Base-by-base conservation (phyloP, 37 sponge, comb jelly and placozoan genomes). In the Dysidea cf. avara region DNA sequence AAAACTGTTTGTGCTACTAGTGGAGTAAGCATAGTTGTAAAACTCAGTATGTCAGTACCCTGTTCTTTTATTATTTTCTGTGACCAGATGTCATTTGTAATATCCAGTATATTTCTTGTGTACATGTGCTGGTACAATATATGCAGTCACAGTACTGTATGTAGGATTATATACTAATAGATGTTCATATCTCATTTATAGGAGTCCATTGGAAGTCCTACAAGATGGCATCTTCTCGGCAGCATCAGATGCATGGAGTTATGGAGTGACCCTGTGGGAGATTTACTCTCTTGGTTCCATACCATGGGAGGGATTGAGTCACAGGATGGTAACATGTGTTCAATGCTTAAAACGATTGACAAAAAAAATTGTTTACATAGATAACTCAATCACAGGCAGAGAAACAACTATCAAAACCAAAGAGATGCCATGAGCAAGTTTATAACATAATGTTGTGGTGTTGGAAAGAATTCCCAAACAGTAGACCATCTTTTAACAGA, bases 171-270 rank as follows among this genome's bases (percentile, higher is more conserved):
- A n/a, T n/a, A n/a, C n/a, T n/a, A n/a, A n/a, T n/a, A n/a, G n/a
- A n/a, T n/a, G n/a, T n/a, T n/a, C n/a, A n/a, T n/a, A n/a, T n/a
- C n/a, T n/a, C n/a, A n/a, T n/a, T n/a, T n/a, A n/a, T 59, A 88
- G 89, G 89, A 81, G 74, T 31, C 38, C 89, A 6, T 51, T 72
- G 25, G 89, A 88, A 53, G 78, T 69, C 17, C 61, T 88, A 36
- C 66, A 66, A n/a, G n/a, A 37, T 3, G 74, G 65, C 18, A 63
- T 55, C 24, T 88, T 80, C 69, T 88, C 89, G 0, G 52, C 89
- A 39, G 54, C 63, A 31, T 88, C 89, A 39, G 89, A 88, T 53
- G 79, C 82, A 17, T 88, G 89, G 89, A 88, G 89, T 58, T 88
- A 64, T 60, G 89, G 73, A 17, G 89, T 88, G 25, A 51, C 58